Conservation (phyloP, 2,113 vertebrate species). For the Ia io region DNA sequence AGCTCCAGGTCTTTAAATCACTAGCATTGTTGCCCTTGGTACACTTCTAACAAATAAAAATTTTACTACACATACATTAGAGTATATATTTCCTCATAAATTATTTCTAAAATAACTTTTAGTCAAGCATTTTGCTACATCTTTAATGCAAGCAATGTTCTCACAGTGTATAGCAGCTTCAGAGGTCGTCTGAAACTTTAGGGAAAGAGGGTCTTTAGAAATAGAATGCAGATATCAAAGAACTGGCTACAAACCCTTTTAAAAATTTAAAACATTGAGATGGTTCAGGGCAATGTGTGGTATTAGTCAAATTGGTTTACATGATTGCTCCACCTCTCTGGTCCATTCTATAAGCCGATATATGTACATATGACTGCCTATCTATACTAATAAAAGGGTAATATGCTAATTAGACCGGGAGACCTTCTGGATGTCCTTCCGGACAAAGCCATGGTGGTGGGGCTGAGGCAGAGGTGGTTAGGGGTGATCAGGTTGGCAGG, state of each 20-base stretch:
- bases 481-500: too few relatives aligned
- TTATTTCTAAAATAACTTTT: slow-evolving; percentile 3
- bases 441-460: too few relatives aligned
- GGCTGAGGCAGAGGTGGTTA: too few relatives aligned
- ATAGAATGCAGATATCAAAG: background rate
- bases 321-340: background rate
- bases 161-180: background rate
- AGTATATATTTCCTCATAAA: background rate
- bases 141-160: background rate
- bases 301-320: background rate
- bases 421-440: too few relatives aligned
- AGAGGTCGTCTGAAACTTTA: background rate
- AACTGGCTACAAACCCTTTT: background rate
- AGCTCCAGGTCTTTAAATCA: background rate
- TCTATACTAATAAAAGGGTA: background rate
- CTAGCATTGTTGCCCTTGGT: background rate
- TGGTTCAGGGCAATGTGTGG: background rate
- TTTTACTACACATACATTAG: background rate
- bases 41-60: background rate
- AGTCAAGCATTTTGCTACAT: background rate
- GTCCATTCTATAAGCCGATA: background rate
- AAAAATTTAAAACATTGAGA: background rate
- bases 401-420: too few relatives aligned
- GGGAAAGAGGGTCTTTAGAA: background rate
- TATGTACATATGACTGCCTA: background rate